Evolutionary conservation across 2,113 vertebrate species (phyloP).

Genomic region (Meles meles): DNA sequence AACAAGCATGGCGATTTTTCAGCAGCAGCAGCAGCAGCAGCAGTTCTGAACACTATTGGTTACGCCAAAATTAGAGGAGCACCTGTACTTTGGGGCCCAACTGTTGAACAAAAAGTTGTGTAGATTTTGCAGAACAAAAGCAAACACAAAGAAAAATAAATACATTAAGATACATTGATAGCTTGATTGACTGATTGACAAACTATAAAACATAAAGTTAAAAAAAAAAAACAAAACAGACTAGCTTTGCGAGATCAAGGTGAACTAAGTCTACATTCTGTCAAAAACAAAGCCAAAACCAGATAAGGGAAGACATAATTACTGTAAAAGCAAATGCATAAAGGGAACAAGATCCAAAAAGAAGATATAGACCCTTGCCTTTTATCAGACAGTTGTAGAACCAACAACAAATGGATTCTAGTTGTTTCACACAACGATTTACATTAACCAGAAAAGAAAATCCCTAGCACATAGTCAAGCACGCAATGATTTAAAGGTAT

Average conservation of each 20-base stretch:
- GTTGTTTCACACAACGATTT: slow-evolving; percentile 49
- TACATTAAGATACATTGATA: background rate
- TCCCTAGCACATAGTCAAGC: background rate
- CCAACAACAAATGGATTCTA: slow-evolving; percentile 57
- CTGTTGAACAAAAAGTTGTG: slow-evolving; percentile 56
- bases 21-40: slow-evolving; percentile 53
- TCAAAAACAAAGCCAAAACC: slow-evolving; percentile 70
- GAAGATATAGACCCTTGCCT: slow-evolving; percentile 59
- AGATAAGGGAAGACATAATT: background rate
- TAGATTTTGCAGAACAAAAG: slow-evolving; percentile 53
- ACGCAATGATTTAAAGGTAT: background rate
- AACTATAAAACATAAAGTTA: slow-evolving; percentile 36
- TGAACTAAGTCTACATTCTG: slow-evolving; percentile 55
- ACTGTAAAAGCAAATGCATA: slow-evolving; percentile 37
- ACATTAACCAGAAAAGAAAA: slow-evolving; percentile 66
- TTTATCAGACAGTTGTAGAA: slow-evolving; percentile 62
- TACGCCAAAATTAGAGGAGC: slow-evolving; percentile 56
- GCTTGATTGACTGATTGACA: background rate
- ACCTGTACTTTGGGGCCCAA: background rate
- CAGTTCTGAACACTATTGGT: slow-evolving; percentile 38
- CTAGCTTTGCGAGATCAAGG: slow-evolving; percentile 60
- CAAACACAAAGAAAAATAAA: background rate
- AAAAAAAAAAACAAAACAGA: slow-evolving; percentile 50
- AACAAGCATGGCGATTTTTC: slow-evolving; percentile 73
- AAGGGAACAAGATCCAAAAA: slow-evolving; percentile 20